Conservation (phyloP, 2,113 vertebrate species). For the Heterotis niloticus region DNA sequence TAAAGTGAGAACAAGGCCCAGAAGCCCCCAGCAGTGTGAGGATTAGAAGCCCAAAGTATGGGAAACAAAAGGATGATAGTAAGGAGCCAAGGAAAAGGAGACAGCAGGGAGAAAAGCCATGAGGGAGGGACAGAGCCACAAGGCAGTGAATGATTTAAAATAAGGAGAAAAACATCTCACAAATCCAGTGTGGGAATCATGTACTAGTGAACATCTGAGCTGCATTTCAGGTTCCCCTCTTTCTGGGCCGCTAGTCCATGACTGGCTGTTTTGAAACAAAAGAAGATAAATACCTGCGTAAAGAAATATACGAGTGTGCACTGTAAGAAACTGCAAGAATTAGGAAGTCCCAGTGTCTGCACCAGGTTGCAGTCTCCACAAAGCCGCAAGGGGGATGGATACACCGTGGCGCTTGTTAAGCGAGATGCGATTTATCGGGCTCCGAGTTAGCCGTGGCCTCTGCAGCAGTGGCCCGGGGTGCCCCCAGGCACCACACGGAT, state of each 20-base stretch:
- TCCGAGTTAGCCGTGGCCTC: background rate
- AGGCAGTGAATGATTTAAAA: background rate
- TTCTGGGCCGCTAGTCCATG: background rate
- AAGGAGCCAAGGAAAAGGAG: background rate
- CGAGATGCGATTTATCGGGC: background rate
- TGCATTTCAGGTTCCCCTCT: too few species aligned
- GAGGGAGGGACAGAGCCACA: background rate
- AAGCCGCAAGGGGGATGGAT: background rate
- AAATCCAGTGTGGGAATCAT: background rate
- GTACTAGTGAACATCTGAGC: conserved; percentile 1
- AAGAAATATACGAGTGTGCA: background rate
- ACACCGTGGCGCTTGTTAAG: background rate
- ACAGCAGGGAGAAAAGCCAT: conserved; percentile 26
- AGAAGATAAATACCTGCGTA: background rate
- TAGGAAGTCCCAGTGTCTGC: too few species aligned
- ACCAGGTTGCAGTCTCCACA: background rate
- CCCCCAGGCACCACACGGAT: background rate
- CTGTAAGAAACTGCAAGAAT: background rate
- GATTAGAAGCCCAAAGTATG: conserved; percentile 38
- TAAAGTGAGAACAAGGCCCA: conserved; percentile 46
- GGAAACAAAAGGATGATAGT: conserved; percentile 46
- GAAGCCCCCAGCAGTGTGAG: conserved; percentile 40
- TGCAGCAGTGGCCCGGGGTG: background rate
- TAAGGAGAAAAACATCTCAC: background rate
- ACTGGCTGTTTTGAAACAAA: background rate